Base-by-base conservation (phyloP, 35 echinoderm and acorn worm genomes). In the Ptychodera flava region DNA sequence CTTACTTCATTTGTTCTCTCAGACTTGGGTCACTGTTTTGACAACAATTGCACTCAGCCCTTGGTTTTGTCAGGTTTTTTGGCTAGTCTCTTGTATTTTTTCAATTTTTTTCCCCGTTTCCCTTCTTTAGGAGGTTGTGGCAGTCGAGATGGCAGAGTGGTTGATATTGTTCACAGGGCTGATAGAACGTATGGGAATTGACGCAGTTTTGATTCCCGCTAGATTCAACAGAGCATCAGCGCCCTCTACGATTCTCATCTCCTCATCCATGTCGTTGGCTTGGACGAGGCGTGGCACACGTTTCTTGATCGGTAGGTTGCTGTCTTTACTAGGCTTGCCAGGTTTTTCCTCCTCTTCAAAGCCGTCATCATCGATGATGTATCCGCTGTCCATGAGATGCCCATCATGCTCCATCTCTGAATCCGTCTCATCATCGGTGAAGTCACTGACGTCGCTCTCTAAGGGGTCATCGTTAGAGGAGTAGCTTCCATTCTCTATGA, bases 401-500 rank as follows among this genome's bases (percentile, higher is more conserved):
- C 76, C 84, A 29, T 92, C 90, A 45, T 92, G 85, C 31, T 92
- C 90, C 90, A 92, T 92, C 32, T 97, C 94, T 0, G 88, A 92
- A 33, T 93, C 94, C 0, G 94, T 93, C 33, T 88, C 89, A 29
- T 91, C 93, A 15, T 93, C 91, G 79, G 89, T 94, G 77, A 87
- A 86, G 77, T 94, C 92, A 31, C 92, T 94, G 77, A 92, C 86
- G 30, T 94, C 94, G 77, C 94, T 93, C 53, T 97, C 91, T n/a
- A 97, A 35, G 1, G 94, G 94, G 82, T 97, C 94, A 38, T 97
- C 94, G 29, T 97, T 90, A 12, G 30, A 36, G 15, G 79, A 36
- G 33, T 37, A 81, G 36, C 87, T 38, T n/a, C 76, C 89, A 22
- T 84, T 85, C 38, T 84, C 80, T 1, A 77, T 90, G 77, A 29